Conservation (phyloP, 2,888 invertebrate species). For the Homarus gammarus region DNA sequence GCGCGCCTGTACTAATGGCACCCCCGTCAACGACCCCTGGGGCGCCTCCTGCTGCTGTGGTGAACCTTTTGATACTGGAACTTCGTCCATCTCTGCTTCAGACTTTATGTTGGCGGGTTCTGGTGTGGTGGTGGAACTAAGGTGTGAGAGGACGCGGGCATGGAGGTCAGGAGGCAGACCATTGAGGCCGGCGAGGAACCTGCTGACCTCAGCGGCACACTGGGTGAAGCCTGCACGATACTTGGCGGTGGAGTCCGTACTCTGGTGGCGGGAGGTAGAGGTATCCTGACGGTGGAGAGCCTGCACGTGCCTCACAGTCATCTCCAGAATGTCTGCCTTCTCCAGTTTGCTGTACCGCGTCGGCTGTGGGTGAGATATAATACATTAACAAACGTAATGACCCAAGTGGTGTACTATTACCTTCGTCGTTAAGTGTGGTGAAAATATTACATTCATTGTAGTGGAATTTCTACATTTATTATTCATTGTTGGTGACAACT, state of each 20-base stretch:
- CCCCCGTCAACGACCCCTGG: not conserved
- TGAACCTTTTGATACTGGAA: not conserved
- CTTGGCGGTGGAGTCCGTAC: conserved; percentile 42
- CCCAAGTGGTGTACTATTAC: too few relatives aligned
- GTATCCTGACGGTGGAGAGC: conserved; percentile 88
- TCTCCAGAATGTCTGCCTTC: conserved; percentile 97
- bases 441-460: too few relatives aligned
- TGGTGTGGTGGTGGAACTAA: conserved; percentile 17
- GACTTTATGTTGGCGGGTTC: not conserved
- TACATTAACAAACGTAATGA: conserved; percentile 54
- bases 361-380: conserved; percentile 92
- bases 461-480: too few relatives aligned
- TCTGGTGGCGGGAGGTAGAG: not conserved
- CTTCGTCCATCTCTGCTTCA: not conserved
- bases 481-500: too few relatives aligned
- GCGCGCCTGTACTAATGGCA: conserved; percentile 26
- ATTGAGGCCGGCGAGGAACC: conserved; percentile 79
- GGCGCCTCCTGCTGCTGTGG: conserved; percentile 25
- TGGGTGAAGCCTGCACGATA: conserved; percentile 88
- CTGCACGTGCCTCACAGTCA: conserved; percentile 96
- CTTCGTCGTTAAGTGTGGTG: too few relatives aligned
- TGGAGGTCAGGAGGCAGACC: conserved; percentile 61
- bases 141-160: conserved; percentile 57
- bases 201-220: conserved; percentile 90
- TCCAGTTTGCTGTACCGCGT: conserved; percentile 96